Conservation (phyloP, 1,140 invertebrate genomes). For the Coboldia fuscipes region DNA sequence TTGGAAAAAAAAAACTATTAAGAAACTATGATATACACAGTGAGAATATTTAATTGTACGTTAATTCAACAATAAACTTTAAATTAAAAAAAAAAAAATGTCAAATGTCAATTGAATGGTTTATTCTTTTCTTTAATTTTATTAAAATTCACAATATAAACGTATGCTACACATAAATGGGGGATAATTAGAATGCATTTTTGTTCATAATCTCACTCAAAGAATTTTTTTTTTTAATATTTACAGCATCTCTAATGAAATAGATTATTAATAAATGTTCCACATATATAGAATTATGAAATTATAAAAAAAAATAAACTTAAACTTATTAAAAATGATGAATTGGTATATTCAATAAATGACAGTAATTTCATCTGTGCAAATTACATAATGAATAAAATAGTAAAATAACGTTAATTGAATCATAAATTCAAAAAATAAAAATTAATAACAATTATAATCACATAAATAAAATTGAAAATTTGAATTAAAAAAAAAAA, state of each 20-base stretch:
- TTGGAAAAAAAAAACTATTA: too few relatives aligned
- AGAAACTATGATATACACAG: too few relatives aligned
- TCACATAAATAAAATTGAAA: not conserved
- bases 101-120: not conserved
- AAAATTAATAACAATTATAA: not conserved
- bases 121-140: slow-evolving; percentile 3
- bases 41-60: slow-evolving; percentile 3
- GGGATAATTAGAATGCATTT: slow-evolving; percentile 1
- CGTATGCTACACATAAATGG: slow-evolving; percentile 2
- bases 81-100: slow-evolving; percentile 2
- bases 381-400: not conserved
- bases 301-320: too few relatives aligned
- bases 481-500: not conserved
- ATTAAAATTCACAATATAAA: slow-evolving; percentile 3
- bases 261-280: too few relatives aligned
- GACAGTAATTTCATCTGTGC: slow-evolving; percentile 1
- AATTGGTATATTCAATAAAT: slow-evolving; percentile 2
- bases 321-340: too few relatives aligned
- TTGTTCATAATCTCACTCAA: slow-evolving; percentile 1
- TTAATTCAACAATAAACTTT: slow-evolving; percentile 6
- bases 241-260: not conserved
- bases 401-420: not conserved
- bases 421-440: not conserved
- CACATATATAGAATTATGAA: too few relatives aligned
- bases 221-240: not conserved